Percentiles rank a stretch among this genome's conserved stretches.
Conservation (phyloP, 2,113 vertebrate species). For the Rhadina sibilatrix region DNA sequence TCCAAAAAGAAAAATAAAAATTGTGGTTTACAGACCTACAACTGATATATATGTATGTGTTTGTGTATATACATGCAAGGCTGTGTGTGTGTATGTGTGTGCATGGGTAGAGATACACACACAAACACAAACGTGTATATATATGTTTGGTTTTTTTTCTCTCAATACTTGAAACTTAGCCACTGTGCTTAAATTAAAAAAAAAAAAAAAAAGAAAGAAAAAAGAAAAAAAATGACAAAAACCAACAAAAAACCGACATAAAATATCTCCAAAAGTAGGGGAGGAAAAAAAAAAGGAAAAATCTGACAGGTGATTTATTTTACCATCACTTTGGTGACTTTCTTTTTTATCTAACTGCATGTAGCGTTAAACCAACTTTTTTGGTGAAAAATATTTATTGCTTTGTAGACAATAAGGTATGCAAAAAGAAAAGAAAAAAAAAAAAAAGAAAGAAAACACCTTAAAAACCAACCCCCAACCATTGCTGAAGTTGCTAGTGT, state of each 20-base stretch:
- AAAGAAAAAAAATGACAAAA: not conserved
- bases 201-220: not conserved
- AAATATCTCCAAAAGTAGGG: not conserved
- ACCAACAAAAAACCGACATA: not conserved
- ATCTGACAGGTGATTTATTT: slow-evolving; percentile 1
- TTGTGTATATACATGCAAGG: slow-evolving; percentile 47
- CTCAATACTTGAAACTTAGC: slow-evolving; percentile 77
- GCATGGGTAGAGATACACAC: not conserved
- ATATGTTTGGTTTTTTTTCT: slow-evolving; percentile 7
- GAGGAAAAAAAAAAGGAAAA: not conserved
- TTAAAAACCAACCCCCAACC: not conserved
- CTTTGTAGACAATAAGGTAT: slow-evolving; percentile 48
- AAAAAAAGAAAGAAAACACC: not conserved
- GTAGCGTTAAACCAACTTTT: slow-evolving; percentile 41
- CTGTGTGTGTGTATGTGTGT: not conserved
- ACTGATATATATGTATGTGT: slow-evolving; percentile 34
- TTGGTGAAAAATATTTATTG: slow-evolving; percentile 71
- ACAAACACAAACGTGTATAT: slow-evolving; percentile 39
- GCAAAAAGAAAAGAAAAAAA: not conserved
- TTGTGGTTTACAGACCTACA: slow-evolving; percentile 43
- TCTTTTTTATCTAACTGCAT: slow-evolving; percentile 40
- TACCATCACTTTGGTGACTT: slow-evolving; percentile 42
- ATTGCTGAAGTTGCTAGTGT: not conserved
- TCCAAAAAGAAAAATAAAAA: not conserved
- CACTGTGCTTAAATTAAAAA: slow-evolving; percentile 63